Evolutionary conservation across 64 coral and sea anemone species (phyloP).

Genomic region (Porites lutea): DNA sequence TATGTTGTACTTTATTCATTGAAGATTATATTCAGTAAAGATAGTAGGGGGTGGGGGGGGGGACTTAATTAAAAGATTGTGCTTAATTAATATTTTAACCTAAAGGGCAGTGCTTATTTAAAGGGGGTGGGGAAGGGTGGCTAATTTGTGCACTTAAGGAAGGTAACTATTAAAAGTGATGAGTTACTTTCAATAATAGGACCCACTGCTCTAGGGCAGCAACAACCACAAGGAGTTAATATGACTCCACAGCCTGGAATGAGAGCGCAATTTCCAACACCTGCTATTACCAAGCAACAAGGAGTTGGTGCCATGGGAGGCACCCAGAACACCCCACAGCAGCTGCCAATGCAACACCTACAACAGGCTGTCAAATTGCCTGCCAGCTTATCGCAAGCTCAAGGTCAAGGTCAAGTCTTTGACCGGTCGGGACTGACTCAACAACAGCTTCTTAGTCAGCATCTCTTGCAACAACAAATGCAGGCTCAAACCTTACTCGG

Average conservation of each 20-base stretch:
- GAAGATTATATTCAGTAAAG: too few relatives aligned
- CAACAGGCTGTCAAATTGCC: not conserved
- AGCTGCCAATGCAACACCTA: slow-evolving; percentile 9
- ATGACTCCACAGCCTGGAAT: slow-evolving; percentile 23
- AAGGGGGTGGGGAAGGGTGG: not conserved
- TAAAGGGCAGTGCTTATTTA: too few relatives aligned
- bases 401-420: not conserved
- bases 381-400: not conserved
- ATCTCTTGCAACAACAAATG: slow-evolving; percentile 36
- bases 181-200: not conserved
- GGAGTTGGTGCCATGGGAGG: not conserved
- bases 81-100: too few relatives aligned
- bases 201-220: slow-evolving; percentile 18
- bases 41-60: too few relatives aligned
- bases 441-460: slow-evolving; percentile 29
- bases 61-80: too few relatives aligned
- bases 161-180: not conserved
- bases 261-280: slow-evolving; percentile 25
- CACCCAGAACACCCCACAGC: not conserved
- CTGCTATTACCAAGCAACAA: not conserved
- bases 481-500: slow-evolving; percentile 7
- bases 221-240: not conserved
- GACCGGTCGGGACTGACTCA: slow-evolving; percentile 4
- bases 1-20: too few relatives aligned
- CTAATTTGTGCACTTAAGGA: slow-evolving; percentile 8